Evolutionary conservation across 1,140 invertebrate species (phyloP).

Genomic region (Pogonomyrmex barbatus): DNA sequence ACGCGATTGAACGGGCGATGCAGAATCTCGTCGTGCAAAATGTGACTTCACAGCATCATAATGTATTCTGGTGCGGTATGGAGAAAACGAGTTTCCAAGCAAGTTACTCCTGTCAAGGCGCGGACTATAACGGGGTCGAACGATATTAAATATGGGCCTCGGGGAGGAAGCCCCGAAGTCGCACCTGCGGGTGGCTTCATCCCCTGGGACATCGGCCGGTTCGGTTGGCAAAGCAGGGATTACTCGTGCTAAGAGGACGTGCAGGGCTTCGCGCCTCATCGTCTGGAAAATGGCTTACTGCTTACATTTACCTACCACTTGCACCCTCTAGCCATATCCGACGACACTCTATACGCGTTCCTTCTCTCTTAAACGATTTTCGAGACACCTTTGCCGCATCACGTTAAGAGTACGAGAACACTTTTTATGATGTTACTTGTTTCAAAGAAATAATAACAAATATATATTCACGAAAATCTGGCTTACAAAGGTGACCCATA

Average conservation of each 20-base stretch:
- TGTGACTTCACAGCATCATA: conserved; percentile 12
- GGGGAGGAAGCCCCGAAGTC: conserved; percentile 79
- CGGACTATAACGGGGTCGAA: conserved; percentile 56
- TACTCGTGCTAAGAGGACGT: conserved; percentile 83
- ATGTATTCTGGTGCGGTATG: not conserved
- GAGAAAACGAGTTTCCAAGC: conserved; percentile 61
- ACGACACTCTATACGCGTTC: conserved; percentile 28
- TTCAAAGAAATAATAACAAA: not conserved
- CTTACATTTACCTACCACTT: conserved; percentile 82
- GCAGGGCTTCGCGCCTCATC: conserved; percentile 86
- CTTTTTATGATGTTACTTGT: conserved; percentile 4
- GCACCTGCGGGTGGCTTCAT: conserved; percentile 83
- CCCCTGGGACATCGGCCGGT: conserved; percentile 56
- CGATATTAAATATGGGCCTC: conserved; percentile 74
- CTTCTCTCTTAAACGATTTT: conserved; percentile 37
- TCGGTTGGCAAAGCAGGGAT: conserved; percentile 84
- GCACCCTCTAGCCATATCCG: conserved; percentile 52
- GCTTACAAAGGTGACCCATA: not conserved
- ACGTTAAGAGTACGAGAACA: conserved; percentile 6
- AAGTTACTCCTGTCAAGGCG: conserved; percentile 55
- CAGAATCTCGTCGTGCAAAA: conserved; percentile 31
- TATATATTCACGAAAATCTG: not conserved
- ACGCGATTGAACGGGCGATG: not conserved
- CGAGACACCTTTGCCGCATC: conserved; percentile 22
- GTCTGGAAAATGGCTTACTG: conserved; percentile 87